A percentile compares a stretch with the other conserved stretches of the same genome.
Evolutionary conservation across 2,113 vertebrate species (phyloP).

Genomic region (Lates calcarifer): DNA sequence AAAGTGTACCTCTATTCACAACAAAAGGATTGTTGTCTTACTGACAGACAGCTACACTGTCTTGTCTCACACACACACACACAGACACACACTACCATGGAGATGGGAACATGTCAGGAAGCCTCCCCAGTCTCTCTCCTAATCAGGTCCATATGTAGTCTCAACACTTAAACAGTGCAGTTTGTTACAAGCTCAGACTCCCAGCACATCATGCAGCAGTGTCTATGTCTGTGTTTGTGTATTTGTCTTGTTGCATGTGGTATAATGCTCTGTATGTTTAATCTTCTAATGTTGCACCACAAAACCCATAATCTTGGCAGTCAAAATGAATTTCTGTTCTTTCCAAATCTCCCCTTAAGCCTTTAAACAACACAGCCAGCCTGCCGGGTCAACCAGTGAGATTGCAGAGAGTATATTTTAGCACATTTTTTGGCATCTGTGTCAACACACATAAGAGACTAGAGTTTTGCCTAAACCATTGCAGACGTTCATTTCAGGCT

Average conservation of each 20-base stretch:
- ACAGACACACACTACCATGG: constrained; percentile 65
- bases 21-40: constrained; percentile 50
- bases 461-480: constrained; percentile 39
- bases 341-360: constrained; percentile 68
- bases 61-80: constrained; percentile 45
- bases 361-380: constrained; percentile 58
- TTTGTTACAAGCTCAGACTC: constrained; percentile 58
- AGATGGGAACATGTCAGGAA: constrained; percentile 75
- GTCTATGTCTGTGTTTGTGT: constrained; percentile 50
- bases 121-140: constrained; percentile 63
- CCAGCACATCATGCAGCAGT: constrained; percentile 18
- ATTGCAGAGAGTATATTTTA: constrained; percentile 38
- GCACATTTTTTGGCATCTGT: constrained; percentile 48
- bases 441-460: constrained; percentile 37
- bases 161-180: constrained; percentile 50
- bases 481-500: constrained; percentile 34
- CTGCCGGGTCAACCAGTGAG: constrained; percentile 40
- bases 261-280: constrained; percentile 53
- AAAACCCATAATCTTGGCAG: constrained; percentile 70
- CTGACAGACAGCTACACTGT: constrained; percentile 43
- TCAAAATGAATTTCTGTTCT: constrained; percentile 65
- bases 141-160: constrained; percentile 83
- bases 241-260: constrained; percentile 62
- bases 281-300: constrained; percentile 68
- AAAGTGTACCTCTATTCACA: constrained; percentile 52